Evolutionary conservation across 2,888 invertebrate genomes (phyloP).

Genomic region (Latheticus oryzae): DNA sequence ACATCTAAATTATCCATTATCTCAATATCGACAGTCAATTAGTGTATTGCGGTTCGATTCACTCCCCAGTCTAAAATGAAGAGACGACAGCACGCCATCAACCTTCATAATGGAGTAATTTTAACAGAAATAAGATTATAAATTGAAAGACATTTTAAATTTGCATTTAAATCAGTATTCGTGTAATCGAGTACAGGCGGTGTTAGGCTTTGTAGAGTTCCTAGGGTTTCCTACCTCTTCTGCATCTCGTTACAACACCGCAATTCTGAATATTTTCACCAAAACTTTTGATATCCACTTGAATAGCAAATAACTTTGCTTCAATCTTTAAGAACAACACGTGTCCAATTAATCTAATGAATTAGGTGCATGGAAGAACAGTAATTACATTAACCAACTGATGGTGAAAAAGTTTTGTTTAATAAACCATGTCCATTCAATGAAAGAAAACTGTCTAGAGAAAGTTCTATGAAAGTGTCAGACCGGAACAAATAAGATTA

Average conservation of each 20-base stretch:
- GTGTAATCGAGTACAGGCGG: slow-evolving; percentile 62
- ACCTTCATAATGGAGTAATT: slow-evolving; percentile 64
- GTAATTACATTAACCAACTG: slow-evolving; percentile 34
- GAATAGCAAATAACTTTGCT: slow-evolving; percentile 18
- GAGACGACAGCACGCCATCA: slow-evolving; percentile 53
- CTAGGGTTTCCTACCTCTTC: slow-evolving; percentile 33
- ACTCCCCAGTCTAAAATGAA: slow-evolving; percentile 43
- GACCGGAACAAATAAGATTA: slow-evolving; percentile 38
- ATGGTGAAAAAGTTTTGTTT: slow-evolving; percentile 33
- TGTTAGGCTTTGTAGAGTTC: slow-evolving; percentile 44
- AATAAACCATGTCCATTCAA: slow-evolving; percentile 32
- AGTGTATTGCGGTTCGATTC: slow-evolving; percentile 57
- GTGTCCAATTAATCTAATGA: slow-evolving; percentile 37
- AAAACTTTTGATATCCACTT: slow-evolving; percentile 25
- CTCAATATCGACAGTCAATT: slow-evolving; percentile 50
- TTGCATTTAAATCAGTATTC: slow-evolving; percentile 65
- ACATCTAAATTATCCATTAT: slow-evolving; percentile 52
- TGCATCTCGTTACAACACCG: slow-evolving; percentile 42
- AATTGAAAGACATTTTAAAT: slow-evolving; percentile 66
- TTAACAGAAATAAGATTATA: slow-evolving; percentile 66
- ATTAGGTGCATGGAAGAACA: slow-evolving; percentile 39
- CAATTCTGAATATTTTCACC: slow-evolving; percentile 29
- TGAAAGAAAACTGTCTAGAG: slow-evolving; percentile 36
- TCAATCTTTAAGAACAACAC: slow-evolving; percentile 25
- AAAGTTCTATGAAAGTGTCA: slow-evolving; percentile 37